Evolutionary conservation across 2,888 invertebrate genomes (phyloP), one percentile per base, ranked within the genome.

Genomic region (Stictocephala bisonia): DNA sequence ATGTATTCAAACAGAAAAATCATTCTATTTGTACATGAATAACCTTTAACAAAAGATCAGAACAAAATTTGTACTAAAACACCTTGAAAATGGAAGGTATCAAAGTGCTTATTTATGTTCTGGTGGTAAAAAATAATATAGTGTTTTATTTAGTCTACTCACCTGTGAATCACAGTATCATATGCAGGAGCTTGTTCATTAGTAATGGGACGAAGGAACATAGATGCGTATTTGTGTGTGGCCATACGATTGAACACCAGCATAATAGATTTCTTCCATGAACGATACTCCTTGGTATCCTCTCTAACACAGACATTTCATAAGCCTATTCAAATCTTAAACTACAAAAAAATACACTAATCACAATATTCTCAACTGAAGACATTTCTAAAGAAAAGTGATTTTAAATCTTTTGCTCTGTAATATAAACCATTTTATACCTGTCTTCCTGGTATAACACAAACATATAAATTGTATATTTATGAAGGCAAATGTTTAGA

Each of bases 221-320:
- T 86, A 0, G 93, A 92, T 0, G 97, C 91, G 84, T 92, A 91
- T 84, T 95, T 96, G 84, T 96, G 95, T 0, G 92, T 92, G 67
- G 92, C 91, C 44, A 96, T 84, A 51, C 88, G 85, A 77, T 84
- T 91, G 79, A 91, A 93, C 0, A 95, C 92, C 6, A 94, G 86
- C 88, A 96, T 90, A 58, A 97, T 92, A 0, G 95, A 92, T 82
- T 96, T 96, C 85, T 94, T 95, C 92, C 96, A 96, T 26, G 91
- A 89, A 26, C 91, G 86, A 81, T 93, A 91, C 69, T 94, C 93
- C 7, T 90, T 86, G 79, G 93, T 93, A 64, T 92, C 93, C 76
- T 94, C 94, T 71, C 83, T 84, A 68, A n/a, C n/a, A n/a, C n/a
- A n/a, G 72, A 76, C 50, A 56, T n/a, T n/a, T n/a, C n/a, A n/a